Base-by-base conservation (phyloP, 2,797 vertebrate genomes). In the Syndactyla subalaris region DNA sequence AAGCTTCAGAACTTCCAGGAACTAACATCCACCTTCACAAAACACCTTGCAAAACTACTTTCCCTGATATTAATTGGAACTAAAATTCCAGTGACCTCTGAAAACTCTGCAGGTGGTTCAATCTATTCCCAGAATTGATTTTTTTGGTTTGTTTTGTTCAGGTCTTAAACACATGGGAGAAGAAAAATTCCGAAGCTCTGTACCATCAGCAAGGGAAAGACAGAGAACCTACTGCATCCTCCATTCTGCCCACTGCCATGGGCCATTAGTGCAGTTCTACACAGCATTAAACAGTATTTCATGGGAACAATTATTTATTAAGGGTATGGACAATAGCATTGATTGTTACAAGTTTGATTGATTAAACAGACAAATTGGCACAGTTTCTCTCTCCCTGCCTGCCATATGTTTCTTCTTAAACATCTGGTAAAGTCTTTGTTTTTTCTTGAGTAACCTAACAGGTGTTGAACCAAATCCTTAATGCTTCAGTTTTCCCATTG, bases 341-440 rank as follows among this genome's bases (percentile, higher is more conserved):
- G 94, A 96, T 96, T 96, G 95, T 96, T 97, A 85, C 66, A 79
- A 92, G 85, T 95, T 46, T 96, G 96, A 97, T 92, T 96, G 97
- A 97, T 97, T 96, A 95, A 97, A 95, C 95, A 95, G 96, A 94
- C 89, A 96, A 96, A 97, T 95, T 95, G 95, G 96, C 95, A 95
- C 73, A 55, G 84, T 79, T 88, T 96, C 55, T 83, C 88, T 73
- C 92, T 95, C 87, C 88, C 91, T 89, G 95, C 79, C 91, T 91
- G 74, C 96, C 97, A 97, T 97, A 97, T 97, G 97, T 95, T 97
- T 97, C 94, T 95, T 83, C 95, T 96, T 97, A 96, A 96, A 97
- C 96, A 96, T 96, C 92, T 96, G 95, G 92, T 91, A 61, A 87
- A 93, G 74, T 67, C 95, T 92, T 94, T 92, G 86, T 92, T 86